Conservation (phyloP, 2,113 vertebrate species). For the Proterorhinus semilunaris region DNA sequence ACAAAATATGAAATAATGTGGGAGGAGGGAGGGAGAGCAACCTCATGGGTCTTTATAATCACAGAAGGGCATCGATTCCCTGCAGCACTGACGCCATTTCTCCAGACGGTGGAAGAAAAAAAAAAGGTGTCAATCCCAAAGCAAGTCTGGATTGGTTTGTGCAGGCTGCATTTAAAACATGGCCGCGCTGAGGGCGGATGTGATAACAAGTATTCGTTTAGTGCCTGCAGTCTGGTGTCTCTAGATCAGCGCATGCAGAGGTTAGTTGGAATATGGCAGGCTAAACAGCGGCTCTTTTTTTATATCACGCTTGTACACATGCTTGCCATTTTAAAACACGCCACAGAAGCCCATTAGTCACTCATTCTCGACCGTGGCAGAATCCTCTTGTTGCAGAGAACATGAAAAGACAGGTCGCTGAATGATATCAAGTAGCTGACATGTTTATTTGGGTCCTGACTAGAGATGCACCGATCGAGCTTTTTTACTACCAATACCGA, state of each 20-base stretch:
- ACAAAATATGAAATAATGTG: conserved; percentile 58
- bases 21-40: conserved; percentile 34
- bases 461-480: too few relatives aligned
- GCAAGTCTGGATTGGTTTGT: conserved; percentile 9
- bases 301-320: too few relatives aligned
- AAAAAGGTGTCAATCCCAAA: conserved; percentile 26
- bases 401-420: too few relatives aligned
- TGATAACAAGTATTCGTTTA: conserved; percentile 1
- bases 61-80: conserved; percentile 19
- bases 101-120: not conserved
- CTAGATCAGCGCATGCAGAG: not conserved
- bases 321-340: not conserved
- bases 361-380: not conserved
- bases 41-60: conserved; percentile 14
- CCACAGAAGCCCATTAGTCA: not conserved
- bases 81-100: conserved; percentile 12
- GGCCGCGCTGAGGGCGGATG: conserved; percentile 7
- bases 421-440: too few relatives aligned
- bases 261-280: not conserved
- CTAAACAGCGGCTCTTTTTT: not conserved
- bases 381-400: too few relatives aligned
- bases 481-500: too few relatives aligned
- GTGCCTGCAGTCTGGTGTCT: not conserved
- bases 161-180: not conserved
- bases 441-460: too few relatives aligned